Conservation (phyloP, 2,888 invertebrate species). For the Spodoptera picta region DNA sequence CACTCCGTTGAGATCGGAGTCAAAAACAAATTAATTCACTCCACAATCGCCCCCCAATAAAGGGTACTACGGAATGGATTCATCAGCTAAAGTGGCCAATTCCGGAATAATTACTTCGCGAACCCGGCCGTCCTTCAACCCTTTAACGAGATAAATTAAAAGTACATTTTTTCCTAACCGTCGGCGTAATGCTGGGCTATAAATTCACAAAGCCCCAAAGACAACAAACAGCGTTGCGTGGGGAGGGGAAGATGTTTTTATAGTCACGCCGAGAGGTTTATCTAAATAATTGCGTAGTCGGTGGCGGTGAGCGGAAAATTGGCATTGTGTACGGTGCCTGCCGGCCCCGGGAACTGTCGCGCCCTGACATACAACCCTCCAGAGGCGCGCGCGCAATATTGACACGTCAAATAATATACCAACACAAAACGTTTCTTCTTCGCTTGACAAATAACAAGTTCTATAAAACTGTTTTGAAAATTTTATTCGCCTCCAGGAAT, state of each 20-base stretch:
- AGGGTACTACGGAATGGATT: conserved; percentile 83
- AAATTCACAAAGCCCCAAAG: conserved; percentile 88
- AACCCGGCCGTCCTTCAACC: conserved; percentile 87
- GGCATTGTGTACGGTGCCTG: conserved; percentile 75
- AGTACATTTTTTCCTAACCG: conserved; percentile 88
- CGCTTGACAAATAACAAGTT: conserved; percentile 16
- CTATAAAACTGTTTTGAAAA: conserved; percentile 48
- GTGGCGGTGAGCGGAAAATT: conserved; percentile 88
- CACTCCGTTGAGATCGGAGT: conserved; percentile 79
- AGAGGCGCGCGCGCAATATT: conserved; percentile 61
- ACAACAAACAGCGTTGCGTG: conserved; percentile 82
- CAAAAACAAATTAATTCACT: conserved; percentile 84
- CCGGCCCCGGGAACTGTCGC: conserved; percentile 50
- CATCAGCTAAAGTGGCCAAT: conserved; percentile 89
- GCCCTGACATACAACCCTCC: conserved; percentile 55
- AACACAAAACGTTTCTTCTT: conserved; percentile 13
- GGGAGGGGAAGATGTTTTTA: conserved; percentile 87
- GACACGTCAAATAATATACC: conserved; percentile 39
- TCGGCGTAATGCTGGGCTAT: conserved; percentile 83
- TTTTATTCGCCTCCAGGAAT: conserved; percentile 53
- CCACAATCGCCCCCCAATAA: conserved; percentile 77
- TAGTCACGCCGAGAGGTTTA: conserved; percentile 88
- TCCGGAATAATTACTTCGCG: conserved; percentile 88
- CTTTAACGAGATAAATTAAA: conserved; percentile 89
- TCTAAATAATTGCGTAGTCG: conserved; percentile 88